These are phyloP conservation scores for Umimayanthus kanabou DNA, from an alignment of 92 coral and sea anemone genomes.

Conservation along the genomic window DNA sequence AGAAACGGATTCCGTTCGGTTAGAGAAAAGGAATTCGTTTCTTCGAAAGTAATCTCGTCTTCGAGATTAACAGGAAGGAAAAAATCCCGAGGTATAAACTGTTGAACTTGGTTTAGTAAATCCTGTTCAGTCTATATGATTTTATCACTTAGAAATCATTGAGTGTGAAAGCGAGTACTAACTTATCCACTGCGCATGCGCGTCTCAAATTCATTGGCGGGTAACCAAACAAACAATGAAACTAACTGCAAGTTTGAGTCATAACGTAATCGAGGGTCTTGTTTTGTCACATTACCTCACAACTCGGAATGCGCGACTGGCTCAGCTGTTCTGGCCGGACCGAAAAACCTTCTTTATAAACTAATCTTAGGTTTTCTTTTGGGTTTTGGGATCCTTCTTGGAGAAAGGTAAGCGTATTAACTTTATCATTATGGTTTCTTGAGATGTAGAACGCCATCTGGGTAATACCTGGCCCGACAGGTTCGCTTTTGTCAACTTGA, in stretches of 20 bases:
- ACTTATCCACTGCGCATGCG: conserved; percentile 8
- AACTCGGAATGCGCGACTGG: conserved; percentile 40
- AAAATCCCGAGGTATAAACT: neutral
- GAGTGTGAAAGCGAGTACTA: conserved; percentile 18
- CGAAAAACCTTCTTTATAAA: conserved; percentile 15
- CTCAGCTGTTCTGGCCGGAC: conserved; percentile 21
- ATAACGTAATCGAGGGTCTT: conserved; percentile 82
- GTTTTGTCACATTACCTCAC: conserved; percentile 85
- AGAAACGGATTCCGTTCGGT: neutral
- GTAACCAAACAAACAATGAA: conserved; percentile 46
- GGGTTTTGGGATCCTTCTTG: conserved; percentile 25
- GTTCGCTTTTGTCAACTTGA: conserved; percentile 25
- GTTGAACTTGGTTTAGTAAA: neutral
- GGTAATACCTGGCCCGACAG: conserved; percentile 5
- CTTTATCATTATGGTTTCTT: neutral
- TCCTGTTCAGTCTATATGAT: conserved; percentile 34
- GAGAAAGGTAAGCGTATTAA: conserved; percentile 33
- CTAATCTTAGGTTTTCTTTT: conserved; percentile 22
- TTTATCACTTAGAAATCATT: conserved; percentile 62
- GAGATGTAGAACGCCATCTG: neutral
- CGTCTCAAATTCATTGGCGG: conserved; percentile 47
- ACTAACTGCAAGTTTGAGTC: conserved; percentile 61
- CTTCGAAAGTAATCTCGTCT: neutral
- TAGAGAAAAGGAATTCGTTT: neutral
- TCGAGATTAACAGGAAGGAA: neutral